These are phyloP conservation scores for Charaxes varanes DNA, from an alignment of 1,140 invertebrate genomes.

Conservation along the genomic window DNA sequence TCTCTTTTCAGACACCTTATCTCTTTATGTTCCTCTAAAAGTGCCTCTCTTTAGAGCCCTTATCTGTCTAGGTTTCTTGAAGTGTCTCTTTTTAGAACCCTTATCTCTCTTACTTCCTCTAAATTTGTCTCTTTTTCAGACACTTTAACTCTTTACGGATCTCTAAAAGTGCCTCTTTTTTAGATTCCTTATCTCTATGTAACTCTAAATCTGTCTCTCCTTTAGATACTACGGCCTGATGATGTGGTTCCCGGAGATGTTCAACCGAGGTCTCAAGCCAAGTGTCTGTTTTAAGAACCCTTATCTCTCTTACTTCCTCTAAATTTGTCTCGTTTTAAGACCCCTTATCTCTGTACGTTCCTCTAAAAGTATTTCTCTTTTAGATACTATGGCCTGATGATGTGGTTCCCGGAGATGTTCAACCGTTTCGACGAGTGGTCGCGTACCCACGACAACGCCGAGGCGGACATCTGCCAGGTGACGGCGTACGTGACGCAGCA, in stretches of 20 bases:
- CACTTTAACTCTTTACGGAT: no score
- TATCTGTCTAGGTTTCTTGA: no score
- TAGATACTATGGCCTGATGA: conserved; percentile 91
- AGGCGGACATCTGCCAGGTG: conserved; percentile 83
- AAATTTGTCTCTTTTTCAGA: no score
- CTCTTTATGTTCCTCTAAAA: no score
- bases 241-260: conserved; percentile 95
- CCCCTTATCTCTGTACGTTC: neutral
- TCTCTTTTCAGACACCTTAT: no score
- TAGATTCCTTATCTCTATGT: neutral
- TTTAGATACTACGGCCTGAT: conserved; percentile 88
- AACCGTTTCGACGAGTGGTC: conserved; percentile 89
- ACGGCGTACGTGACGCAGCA: conserved; percentile 82
- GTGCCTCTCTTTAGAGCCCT: no score
- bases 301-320: no score
- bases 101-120: no score
- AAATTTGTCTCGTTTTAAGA: neutral
- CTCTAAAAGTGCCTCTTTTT: no score
- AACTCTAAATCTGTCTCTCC: neutral
- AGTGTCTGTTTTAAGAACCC: no score
- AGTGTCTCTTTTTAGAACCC: no score
- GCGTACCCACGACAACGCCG: conserved; percentile 73
- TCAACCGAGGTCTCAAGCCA: no score
- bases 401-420: conserved; percentile 94
- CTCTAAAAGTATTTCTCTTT: neutral